Conservation (phyloP, 2,888 invertebrate species). For the Sycophila texana region DNA sequence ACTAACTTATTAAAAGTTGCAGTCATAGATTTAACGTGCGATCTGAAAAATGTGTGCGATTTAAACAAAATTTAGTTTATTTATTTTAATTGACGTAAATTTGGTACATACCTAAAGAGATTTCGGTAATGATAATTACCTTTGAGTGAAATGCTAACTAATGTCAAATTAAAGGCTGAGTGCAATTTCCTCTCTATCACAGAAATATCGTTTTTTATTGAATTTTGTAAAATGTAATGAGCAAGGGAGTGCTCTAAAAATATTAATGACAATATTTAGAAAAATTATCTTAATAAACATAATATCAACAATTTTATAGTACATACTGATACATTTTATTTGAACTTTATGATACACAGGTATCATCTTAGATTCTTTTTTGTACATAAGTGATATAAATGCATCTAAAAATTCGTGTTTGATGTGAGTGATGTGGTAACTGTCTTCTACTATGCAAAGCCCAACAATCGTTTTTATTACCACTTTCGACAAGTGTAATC, state of each 20-base stretch:
- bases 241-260: constrained; percentile 45
- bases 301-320: not conserved
- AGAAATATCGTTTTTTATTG: constrained; percentile 11
- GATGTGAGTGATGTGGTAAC: constrained; percentile 32
- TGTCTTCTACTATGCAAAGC: constrained; percentile 43
- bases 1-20: constrained; percentile 29
- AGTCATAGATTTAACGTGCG: constrained; percentile 19
- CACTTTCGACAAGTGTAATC: constrained; percentile 35
- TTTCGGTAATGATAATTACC: constrained; percentile 11
- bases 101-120: constrained; percentile 30
- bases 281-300: not conserved
- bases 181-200: constrained; percentile 37
- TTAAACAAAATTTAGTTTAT: not conserved
- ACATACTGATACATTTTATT: constrained; percentile 33
- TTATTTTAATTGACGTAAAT: constrained; percentile 5
- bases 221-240: constrained; percentile 34
- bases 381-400: constrained; percentile 35
- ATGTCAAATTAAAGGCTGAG: constrained; percentile 32
- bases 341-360: constrained; percentile 42
- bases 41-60: constrained; percentile 4
- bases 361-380: constrained; percentile 27
- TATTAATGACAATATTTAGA: not conserved
- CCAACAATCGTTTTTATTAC: constrained; percentile 40
- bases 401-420: constrained; percentile 47
- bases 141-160: constrained; percentile 34